A percentile compares a stretch with the other conserved stretches of the same genome.
phyloP scores from a whole-genome alignment of 2,113 vertebrate species.

The Indicator maculatus region DNA sequence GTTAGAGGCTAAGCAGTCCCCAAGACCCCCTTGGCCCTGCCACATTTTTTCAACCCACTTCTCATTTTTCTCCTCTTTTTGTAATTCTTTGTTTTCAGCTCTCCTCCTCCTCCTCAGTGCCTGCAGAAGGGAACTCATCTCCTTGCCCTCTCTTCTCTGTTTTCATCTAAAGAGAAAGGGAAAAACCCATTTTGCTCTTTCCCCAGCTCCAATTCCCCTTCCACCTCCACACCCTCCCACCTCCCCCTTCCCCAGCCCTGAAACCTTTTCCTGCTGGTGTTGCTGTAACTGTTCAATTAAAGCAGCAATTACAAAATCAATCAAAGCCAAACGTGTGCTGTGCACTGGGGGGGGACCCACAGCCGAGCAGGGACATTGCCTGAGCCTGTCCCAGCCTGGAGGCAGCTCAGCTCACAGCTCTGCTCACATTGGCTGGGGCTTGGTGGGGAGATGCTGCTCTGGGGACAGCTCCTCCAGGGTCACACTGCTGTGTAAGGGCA shows the following conservation, averaged over 20 bases:
- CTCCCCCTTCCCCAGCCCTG: constrained; percentile 33
- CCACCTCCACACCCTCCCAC: neutral
- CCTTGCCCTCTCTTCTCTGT: neutral
- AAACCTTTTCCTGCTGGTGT: constrained; percentile 59
- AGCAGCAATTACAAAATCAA: constrained; percentile 68
- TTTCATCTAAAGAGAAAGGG: neutral
- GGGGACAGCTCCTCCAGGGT: neutral
- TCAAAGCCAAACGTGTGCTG: neutral
- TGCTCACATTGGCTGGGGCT: accelerated
- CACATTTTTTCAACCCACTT: constrained; percentile 53
- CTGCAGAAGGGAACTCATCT: constrained; percentile 2
- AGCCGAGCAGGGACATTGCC: neutral
- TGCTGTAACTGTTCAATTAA: constrained; percentile 67
- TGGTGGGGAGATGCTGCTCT: neutral
- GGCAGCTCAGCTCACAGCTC: constrained; percentile 13
- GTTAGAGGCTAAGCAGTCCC: constrained; percentile 41
- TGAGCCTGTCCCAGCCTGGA: constrained; percentile 8
- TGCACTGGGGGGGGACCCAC: neutral
- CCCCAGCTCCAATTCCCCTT: constrained; percentile 59
- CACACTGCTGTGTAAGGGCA: neutral
- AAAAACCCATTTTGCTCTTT: constrained; percentile 49
- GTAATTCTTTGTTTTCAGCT: neutral
- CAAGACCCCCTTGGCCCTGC: constrained; percentile 20
- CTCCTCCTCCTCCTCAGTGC: constrained; percentile 19
- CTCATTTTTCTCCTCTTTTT: constrained; percentile 24